phyloP scores from a whole-genome alignment of 1,140 invertebrate genomes.

The Hycleus phaleratus region DNA sequence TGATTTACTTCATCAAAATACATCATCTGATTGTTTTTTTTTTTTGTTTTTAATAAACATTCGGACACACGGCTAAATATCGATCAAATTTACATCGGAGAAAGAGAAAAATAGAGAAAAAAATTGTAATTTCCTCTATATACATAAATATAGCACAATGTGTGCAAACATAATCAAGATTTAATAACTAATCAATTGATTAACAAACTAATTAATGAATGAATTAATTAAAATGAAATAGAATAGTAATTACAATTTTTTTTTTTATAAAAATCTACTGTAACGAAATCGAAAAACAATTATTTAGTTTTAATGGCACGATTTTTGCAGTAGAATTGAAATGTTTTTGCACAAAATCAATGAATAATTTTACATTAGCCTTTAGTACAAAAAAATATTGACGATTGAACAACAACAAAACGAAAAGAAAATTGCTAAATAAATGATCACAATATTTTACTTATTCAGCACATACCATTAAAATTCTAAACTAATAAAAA shows the following conservation, averaged over 20 bases:
- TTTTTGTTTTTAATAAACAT: too few species aligned
- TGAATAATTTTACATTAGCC: not conserved
- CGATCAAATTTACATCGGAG: too few species aligned
- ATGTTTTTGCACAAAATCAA: conserved; percentile 3
- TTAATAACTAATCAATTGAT: not conserved
- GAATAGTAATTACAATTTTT: not conserved
- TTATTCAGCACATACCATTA: too few species aligned
- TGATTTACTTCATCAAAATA: too few species aligned
- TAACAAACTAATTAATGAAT: too few species aligned
- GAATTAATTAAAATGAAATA: too few species aligned
- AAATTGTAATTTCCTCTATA: not conserved
- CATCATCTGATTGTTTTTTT: too few species aligned
- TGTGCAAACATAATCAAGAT: conserved; percentile 3
- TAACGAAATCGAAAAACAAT: not conserved
- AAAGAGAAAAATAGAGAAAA: too few species aligned
- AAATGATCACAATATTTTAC: too few species aligned
- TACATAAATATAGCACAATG: conserved; percentile 23
- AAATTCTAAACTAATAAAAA: too few species aligned
- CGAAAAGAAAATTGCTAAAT: too few species aligned
- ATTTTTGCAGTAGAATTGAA: conserved; percentile 1
- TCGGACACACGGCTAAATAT: too few species aligned
- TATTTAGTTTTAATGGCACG: not conserved
- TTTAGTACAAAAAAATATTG: not conserved
- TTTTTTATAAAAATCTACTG: conserved; percentile 2
- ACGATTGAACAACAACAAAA: not conserved